Evolutionary conservation across 35 echinoderm and acorn worm species (phyloP).

Genomic region (Ophioderma brevispina): DNA sequence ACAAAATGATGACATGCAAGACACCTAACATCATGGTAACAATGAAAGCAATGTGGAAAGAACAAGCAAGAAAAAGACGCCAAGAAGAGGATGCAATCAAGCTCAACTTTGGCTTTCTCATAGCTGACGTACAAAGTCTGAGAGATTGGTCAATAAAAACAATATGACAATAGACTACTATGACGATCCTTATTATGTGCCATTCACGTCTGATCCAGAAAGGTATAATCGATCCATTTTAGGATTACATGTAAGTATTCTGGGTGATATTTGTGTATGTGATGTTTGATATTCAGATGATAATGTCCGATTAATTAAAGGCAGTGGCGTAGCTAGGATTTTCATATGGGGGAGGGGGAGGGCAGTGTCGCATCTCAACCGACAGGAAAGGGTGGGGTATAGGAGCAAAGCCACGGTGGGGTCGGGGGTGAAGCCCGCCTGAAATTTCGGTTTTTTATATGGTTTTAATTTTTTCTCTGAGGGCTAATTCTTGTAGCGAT

Average conservation of each 20-base stretch:
- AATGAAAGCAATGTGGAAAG: not conserved
- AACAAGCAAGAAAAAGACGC: not conserved
- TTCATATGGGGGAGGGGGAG: too few relatives aligned
- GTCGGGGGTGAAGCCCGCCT: too few relatives aligned
- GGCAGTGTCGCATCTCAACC: too few relatives aligned
- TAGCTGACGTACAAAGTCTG: not conserved
- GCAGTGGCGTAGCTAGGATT: too few relatives aligned
- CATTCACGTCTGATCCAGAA: not conserved
- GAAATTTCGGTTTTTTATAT: too few relatives aligned
- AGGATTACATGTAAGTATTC: not conserved
- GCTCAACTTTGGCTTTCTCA: not conserved
- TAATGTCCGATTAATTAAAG: too few relatives aligned
- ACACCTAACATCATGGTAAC: not conserved
- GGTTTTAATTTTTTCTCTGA: too few relatives aligned
- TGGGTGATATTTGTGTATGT: not conserved
- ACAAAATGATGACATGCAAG: not conserved
- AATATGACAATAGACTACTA: not conserved
- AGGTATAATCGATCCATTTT: not conserved
- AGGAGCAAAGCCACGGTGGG: too few relatives aligned
- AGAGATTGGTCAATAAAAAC: not conserved
- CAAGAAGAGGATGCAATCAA: not conserved
- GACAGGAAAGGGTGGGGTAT: too few relatives aligned
- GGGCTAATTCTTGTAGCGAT: too few relatives aligned
- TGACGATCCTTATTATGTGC: not conserved
- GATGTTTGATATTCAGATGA: too few relatives aligned